Evolutionary conservation across 1,140 invertebrate genomes (phyloP), one percentile per base, ranked within the genome.

Genomic region (Microplitis mediator): DNA sequence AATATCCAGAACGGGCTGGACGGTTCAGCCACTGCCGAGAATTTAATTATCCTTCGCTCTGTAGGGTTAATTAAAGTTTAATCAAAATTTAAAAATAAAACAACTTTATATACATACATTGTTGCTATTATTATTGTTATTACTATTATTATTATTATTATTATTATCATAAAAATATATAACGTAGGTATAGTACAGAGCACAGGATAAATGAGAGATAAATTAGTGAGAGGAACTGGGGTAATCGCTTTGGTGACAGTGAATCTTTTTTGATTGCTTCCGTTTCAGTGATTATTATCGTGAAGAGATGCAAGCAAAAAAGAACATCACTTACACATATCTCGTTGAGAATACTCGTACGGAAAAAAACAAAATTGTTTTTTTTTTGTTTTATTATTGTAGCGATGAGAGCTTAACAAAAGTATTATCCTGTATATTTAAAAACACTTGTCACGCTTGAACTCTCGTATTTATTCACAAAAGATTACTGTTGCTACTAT

Each of bases 1-100:
- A 76, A 83, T 87, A 87, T 87, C 86, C 85, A 87, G 86, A 87
- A 87, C 84, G 86, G 86, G 86, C 83, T 86, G 80, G 79, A 86
- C 85, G 84, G 84, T 87, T 85, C 82, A 85, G 80, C 82, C 81
- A 83, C 80, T 83, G 69, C 64, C 69, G 71, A 60, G 65, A 71
- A 65, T 71, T 73, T 66, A 69, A 56, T 67, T 62, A 74, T 67
- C 69, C 73, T 69, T 68, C 72, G 69, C 45, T 74, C 61, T 71
- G 45, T 16, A 23, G 52, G 50, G 36, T 50, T 65, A 65, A 65
- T 65, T 69, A 52, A 45, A 69, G 39, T 34, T 32, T 39, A 65
- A 70, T 54, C 13, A 51, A 56, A 52, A 52, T 56, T 63, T 52
- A 69, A 45, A 32, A 68, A 52, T 64, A 63, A 68, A 67, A 14